These are phyloP conservation scores for Troides helena DNA, from an alignment of 2,888 invertebrate species.

Conservation along the genomic window DNA sequence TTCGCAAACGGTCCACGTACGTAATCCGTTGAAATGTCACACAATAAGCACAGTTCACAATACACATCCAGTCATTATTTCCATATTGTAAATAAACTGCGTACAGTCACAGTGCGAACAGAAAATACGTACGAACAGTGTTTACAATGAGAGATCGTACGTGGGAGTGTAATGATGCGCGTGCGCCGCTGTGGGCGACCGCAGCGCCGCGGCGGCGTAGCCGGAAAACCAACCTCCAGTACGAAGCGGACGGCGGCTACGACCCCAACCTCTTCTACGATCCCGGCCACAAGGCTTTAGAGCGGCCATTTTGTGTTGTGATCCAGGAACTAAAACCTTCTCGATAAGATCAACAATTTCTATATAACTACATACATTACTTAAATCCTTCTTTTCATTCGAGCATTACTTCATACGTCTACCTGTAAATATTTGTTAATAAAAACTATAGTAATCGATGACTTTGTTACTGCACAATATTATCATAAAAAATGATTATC, in stretches of 20 bases:
- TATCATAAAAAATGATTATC: neutral
- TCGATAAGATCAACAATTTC: slow-evolving; percentile 30
- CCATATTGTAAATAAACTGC: slow-evolving; percentile 58
- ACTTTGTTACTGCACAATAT: neutral
- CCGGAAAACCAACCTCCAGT: too few species aligned
- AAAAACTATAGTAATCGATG: neutral
- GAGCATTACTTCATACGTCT: neutral
- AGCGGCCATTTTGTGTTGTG: slow-evolving; percentile 71
- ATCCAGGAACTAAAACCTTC: slow-evolving; percentile 32
- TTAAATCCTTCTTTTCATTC: neutral
- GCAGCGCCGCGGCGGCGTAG: slow-evolving; percentile 55
- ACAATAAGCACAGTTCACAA: slow-evolving; percentile 59
- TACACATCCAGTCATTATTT: slow-evolving; percentile 51
- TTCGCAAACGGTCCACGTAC: slow-evolving; percentile 33
- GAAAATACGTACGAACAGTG: slow-evolving; percentile 57
- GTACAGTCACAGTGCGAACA: slow-evolving; percentile 52
- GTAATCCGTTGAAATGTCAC: slow-evolving; percentile 53
- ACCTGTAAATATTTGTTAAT: neutral
- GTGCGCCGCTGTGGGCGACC: slow-evolving; percentile 44
- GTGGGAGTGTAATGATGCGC: slow-evolving; percentile 70
- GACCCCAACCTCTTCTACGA: slow-evolving; percentile 49
- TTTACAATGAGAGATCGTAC: slow-evolving; percentile 71
- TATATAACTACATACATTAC: neutral
- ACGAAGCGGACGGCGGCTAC: slow-evolving; percentile 44
- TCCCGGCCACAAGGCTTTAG: slow-evolving; percentile 41